Conservation (phyloP, 2,888 invertebrate genomes). For the Ectobius pallidus region DNA sequence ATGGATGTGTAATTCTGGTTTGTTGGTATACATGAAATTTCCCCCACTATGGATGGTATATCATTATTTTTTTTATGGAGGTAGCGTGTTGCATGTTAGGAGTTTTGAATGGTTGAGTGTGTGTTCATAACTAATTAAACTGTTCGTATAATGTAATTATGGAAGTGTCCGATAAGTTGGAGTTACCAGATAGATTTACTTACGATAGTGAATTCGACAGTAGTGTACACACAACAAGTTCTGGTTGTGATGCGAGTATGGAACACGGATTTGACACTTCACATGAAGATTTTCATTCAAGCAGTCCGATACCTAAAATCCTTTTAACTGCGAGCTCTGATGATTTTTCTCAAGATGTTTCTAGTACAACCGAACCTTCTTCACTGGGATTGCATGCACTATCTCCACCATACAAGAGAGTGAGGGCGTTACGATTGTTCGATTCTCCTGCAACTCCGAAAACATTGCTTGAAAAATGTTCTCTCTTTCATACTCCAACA, state of each 20-base stretch:
- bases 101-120: not conserved
- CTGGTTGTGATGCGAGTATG: slow-evolving; percentile 34
- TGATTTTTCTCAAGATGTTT: not conserved
- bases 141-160: slow-evolving; percentile 12
- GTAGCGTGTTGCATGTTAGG: not conserved
- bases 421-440: slow-evolving; percentile 70
- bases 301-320: slow-evolving; percentile 33
- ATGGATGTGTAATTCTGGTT: no score
- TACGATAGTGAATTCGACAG: slow-evolving; percentile 20
- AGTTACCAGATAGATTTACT: not conserved
- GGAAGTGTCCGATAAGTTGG: not conserved
- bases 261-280: slow-evolving; percentile 32
- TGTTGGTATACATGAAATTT: no score
- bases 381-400: not conserved
- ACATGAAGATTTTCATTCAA: slow-evolving; percentile 24
- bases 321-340: slow-evolving; percentile 12
- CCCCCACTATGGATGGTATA: no score
- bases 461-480: slow-evolving; percentile 71
- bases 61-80: not conserved
- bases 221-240: slow-evolving; percentile 23
- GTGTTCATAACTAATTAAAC: not conserved
- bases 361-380: not conserved
- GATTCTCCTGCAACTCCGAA: slow-evolving; percentile 88
- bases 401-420: slow-evolving; percentile 64
- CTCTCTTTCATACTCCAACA: slow-evolving; percentile 52